Evolutionary conservation across 2,797 vertebrate genomes (phyloP).

Genomic region (Danio albolineatus): DNA sequence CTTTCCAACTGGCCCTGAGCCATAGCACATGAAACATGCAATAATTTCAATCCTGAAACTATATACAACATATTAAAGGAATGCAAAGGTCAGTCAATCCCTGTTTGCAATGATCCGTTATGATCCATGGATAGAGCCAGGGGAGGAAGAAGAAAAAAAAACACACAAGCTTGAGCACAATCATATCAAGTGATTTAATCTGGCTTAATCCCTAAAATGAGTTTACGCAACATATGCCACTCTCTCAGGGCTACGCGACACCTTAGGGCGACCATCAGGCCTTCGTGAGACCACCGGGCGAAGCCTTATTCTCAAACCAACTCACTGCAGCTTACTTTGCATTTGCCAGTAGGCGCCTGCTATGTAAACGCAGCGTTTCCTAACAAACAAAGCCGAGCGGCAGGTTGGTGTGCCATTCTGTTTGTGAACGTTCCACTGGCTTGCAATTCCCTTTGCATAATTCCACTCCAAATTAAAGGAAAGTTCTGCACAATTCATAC

Average conservation of each 20-base stretch:
- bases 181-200: slow-evolving; percentile 50
- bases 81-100: slow-evolving; percentile 23
- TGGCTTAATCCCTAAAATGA: slow-evolving; percentile 47
- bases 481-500: slow-evolving; percentile 6
- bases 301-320: slow-evolving; percentile 12
- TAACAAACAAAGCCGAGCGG: slow-evolving; percentile 4
- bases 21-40: neutral
- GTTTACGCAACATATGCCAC: slow-evolving; percentile 54
- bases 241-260: slow-evolving; percentile 28
- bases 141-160: too few species aligned
- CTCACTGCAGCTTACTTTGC: slow-evolving; percentile 12
- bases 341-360: neutral
- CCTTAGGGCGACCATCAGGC: slow-evolving; percentile 32
- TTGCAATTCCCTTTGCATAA: slow-evolving; percentile 1
- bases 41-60: neutral
- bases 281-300: slow-evolving; percentile 12
- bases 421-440: slow-evolving; percentile 1
- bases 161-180: slow-evolving; percentile 18
- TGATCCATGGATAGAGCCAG: slow-evolving; percentile 25
- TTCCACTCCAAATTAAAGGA: neutral
- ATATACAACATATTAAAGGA: neutral
- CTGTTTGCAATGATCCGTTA: slow-evolving; percentile 45
- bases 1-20: neutral
- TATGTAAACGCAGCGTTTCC: slow-evolving; percentile 20
- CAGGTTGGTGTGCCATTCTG: neutral